Evolutionary conservation across 2,888 invertebrate species (phyloP).

Genomic region (Anticlea derivata): DNA sequence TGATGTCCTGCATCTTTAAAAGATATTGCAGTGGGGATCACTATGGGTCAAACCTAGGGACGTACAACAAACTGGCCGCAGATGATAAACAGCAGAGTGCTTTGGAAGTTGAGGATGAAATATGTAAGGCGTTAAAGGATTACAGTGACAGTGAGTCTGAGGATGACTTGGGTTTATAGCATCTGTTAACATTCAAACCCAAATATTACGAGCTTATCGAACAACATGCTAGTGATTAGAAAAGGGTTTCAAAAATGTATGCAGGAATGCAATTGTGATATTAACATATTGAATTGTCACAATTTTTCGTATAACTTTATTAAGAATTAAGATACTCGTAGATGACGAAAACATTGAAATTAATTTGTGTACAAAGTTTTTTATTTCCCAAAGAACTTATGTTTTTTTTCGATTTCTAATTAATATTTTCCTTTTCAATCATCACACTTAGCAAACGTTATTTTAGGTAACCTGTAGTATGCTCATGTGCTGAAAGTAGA

Average conservation of each 20-base stretch:
- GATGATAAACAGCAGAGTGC: constrained; percentile 71
- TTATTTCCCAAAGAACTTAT: constrained; percentile 51
- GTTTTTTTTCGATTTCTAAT: constrained; percentile 34
- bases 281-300: constrained; percentile 52
- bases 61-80: constrained; percentile 69
- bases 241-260: constrained; percentile 41
- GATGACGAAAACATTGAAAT: constrained; percentile 28
- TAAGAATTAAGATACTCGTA: constrained; percentile 21
- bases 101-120: constrained; percentile 71
- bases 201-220: constrained; percentile 61
- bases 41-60: constrained; percentile 62
- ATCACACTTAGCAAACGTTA: constrained; percentile 15
- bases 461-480: constrained; percentile 9
- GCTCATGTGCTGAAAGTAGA: constrained; percentile 12
- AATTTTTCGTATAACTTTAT: constrained; percentile 42
- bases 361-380: constrained; percentile 43
- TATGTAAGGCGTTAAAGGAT: constrained; percentile 68
- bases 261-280: constrained; percentile 67
- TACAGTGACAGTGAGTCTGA: constrained; percentile 73
- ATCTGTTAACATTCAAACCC: constrained; percentile 50
- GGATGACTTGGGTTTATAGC: constrained; percentile 73
- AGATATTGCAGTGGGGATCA: constrained; percentile 57
- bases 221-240: constrained; percentile 53
- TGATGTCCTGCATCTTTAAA: constrained; percentile 55
- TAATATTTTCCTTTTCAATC: constrained; percentile 21